Evolutionary conservation across 2,113 vertebrate genomes (phyloP), one percentile per base, ranked within the genome.

Genomic region (Malurus cyaneus): DNA sequence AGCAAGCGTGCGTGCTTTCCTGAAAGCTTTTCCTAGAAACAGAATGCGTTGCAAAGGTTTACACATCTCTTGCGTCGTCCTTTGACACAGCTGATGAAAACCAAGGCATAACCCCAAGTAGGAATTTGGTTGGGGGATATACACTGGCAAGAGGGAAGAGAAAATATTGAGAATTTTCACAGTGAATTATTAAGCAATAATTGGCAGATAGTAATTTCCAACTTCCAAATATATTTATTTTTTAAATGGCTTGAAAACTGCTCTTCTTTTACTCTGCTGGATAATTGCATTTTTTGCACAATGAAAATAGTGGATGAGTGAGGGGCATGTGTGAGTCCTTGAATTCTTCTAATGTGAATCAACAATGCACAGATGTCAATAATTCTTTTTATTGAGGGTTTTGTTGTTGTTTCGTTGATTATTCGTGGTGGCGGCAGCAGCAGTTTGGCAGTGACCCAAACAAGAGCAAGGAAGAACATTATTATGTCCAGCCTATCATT

Each of bases 1-100:
- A 79, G 25, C 57, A 82, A 87, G 90, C 46, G 39, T 81, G 19
- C 88, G 70, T 80, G 67, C 34, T 95, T 91, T 92, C 80, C 74
- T 57, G 31, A 96, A 95, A 88, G 78, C 62, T 89, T 88, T 89
- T 95, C 92, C 91, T 97, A 93, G 93, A 94, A 96, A 71, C 71
- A 94, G 94, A 96, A 89, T 4, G 5, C 26, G 13, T 69, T 69
- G 41, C 52, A 72, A 92, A 94, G 92, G 80, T 94, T 92, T 94
- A 74, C 42, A 74, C 9, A 53, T 66, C 41, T 80, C 46, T 91
- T 86, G 65, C 77, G 70, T 91, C 70, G 89, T 66, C 61, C 65
- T 84, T 77, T 91, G 61, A 88, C 54, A 52, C 2, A 6, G 46
- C 31, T 85, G 59, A 90, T 82, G 74, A 92, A 93, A 93, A 91